phyloP scores from a whole-genome alignment of 2,888 invertebrate genomes.

The Aspidapion aeneum region DNA sequence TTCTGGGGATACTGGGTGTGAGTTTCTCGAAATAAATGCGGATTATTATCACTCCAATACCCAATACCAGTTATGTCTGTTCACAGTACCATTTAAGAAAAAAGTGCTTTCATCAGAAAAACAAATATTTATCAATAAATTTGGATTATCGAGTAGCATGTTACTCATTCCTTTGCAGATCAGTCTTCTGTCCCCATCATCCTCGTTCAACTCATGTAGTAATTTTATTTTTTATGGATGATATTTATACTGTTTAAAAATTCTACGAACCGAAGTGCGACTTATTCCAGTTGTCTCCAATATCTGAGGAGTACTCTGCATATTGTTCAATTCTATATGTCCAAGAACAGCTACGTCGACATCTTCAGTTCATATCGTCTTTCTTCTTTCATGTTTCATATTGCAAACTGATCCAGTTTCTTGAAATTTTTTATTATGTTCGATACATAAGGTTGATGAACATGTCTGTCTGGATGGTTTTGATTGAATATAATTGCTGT shows the following conservation, averaged over 20 bases:
- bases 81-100: neutral
- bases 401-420: neutral
- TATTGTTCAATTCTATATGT: conserved; percentile 1
- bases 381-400: neutral
- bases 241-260: neutral
- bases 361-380: neutral
- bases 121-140: neutral
- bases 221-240: neutral
- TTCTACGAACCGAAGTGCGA: neutral
- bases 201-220: neutral
- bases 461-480: too few species aligned
- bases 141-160: neutral
- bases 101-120: neutral
- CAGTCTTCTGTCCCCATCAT: neutral
- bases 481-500: too few species aligned
- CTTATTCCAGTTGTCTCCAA: neutral
- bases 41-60: neutral
- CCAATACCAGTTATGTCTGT: neutral
- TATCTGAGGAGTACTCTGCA: neutral
- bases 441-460: too few species aligned
- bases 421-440: neutral
- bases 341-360: conserved; percentile 1
- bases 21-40: neutral
- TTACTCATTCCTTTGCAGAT: neutral
- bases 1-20: neutral